These are phyloP conservation scores for Cryptocephalus primarius DNA, from an alignment of 2,888 invertebrate genomes.

Conservation along the genomic window DNA sequence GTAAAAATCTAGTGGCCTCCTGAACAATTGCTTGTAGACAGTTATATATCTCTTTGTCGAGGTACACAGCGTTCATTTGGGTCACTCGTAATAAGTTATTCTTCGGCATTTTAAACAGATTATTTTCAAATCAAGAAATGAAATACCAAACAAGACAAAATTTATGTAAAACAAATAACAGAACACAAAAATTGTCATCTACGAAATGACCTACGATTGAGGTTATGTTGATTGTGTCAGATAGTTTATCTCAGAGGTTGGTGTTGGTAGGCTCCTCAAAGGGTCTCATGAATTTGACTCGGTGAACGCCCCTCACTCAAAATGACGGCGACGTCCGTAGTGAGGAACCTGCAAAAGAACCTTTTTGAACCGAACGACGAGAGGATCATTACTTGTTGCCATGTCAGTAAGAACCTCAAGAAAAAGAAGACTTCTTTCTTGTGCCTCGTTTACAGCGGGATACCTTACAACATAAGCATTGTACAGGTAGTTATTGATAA, in stretches of 20 bases:
- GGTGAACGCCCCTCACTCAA: too few species aligned
- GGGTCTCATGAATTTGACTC: too few species aligned
- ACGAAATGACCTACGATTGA: too few species aligned
- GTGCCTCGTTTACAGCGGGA: conserved; percentile 52
- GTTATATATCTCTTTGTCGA: conserved; percentile 68
- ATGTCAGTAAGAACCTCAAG: conserved; percentile 68
- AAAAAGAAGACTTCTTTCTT: conserved; percentile 75
- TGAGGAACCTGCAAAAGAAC: conserved; percentile 67
- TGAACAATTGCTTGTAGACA: conserved; percentile 56
- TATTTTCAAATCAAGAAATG: too few species aligned
- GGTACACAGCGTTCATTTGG: conserved; percentile 62
- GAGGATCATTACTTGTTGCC: conserved; percentile 63
- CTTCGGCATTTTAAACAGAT: conserved; percentile 11
- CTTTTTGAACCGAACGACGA: conserved; percentile 69
- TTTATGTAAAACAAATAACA: too few species aligned
- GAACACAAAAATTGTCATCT: too few species aligned
- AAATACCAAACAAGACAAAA: too few species aligned
- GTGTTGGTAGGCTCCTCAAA: too few species aligned
- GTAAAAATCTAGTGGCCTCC: conserved; percentile 52
- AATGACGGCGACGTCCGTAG: conserved; percentile 53
- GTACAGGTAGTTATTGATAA: conserved; percentile 40
- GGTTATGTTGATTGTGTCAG: too few species aligned
- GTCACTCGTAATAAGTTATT: conserved; percentile 32
- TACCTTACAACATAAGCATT: conserved; percentile 59
- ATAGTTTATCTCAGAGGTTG: too few species aligned